Conservation (phyloP, 2,888 invertebrate genomes). For the Lagria hirta region DNA sequence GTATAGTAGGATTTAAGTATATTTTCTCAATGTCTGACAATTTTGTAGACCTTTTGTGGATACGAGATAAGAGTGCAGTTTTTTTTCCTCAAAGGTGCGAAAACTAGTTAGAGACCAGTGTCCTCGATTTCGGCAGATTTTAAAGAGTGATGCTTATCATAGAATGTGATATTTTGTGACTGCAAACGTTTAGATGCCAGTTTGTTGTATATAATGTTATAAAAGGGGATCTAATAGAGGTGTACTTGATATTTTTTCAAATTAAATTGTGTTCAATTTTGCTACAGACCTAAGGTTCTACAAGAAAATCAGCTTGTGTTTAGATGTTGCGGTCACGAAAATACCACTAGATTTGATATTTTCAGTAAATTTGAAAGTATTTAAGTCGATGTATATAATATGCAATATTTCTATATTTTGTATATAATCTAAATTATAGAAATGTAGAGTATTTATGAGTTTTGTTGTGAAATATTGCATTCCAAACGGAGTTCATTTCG, state of each 20-base stretch:
- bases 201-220: conserved; percentile 7
- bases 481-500: conserved; percentile 32
- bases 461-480: conserved; percentile 43
- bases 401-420: conserved; percentile 49
- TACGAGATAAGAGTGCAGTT: not conserved
- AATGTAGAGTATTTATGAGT: conserved; percentile 41
- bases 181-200: conserved; percentile 27
- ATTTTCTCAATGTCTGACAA: conserved; percentile 35
- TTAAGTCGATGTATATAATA: conserved; percentile 47
- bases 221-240: conserved; percentile 13
- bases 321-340: conserved; percentile 24
- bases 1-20: conserved; percentile 49
- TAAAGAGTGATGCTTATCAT: conserved; percentile 34
- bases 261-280: conserved; percentile 21
- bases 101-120: no score
- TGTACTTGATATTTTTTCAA: conserved; percentile 11
- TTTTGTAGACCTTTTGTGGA: conserved; percentile 3
- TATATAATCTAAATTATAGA: conserved; percentile 39
- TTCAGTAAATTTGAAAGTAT: conserved; percentile 48
- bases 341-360: conserved; percentile 45
- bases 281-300: conserved; percentile 4
- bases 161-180: conserved; percentile 29
- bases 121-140: no score
- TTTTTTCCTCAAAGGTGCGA: no score
- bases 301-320: conserved; percentile 13